Evolutionary conservation across 1,140 invertebrate species (phyloP).

Genomic region (Caenorhabditis tropicalis): DNA sequence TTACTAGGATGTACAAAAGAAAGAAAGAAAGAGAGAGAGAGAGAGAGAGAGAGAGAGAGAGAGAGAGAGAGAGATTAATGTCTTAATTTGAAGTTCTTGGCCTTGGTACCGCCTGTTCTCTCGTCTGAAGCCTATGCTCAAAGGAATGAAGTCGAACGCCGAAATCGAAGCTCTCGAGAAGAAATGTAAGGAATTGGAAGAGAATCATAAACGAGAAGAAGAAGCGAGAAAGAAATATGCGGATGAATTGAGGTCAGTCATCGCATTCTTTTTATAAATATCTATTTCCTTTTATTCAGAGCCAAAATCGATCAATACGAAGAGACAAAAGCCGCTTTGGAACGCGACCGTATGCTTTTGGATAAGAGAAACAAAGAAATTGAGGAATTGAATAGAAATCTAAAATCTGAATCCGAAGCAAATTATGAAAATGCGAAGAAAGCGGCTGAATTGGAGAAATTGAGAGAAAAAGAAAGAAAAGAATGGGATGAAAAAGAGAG

Average conservation of each 20-base stretch:
- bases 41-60: too few species aligned
- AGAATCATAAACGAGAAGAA: slow-evolving; percentile 38
- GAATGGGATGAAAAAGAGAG: slow-evolving; percentile 57
- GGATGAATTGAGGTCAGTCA: slow-evolving; percentile 65
- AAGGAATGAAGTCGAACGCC: slow-evolving; percentile 95
- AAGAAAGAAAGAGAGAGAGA: too few species aligned
- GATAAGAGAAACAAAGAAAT: slow-evolving; percentile 60
- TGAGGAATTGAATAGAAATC: slow-evolving; percentile 62
- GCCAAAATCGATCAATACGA: slow-evolving; percentile 62
- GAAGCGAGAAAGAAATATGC: slow-evolving; percentile 44
- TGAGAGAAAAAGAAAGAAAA: slow-evolving; percentile 52
- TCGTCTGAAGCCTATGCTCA: slow-evolving; percentile 74
- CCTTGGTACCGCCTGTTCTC: slow-evolving; percentile 80
- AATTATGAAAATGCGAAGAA: slow-evolving; percentile 46
- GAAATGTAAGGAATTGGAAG: slow-evolving; percentile 83
- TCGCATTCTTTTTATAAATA: too few species aligned
- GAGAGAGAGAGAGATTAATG: neutral
- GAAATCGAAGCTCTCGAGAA: slow-evolving; percentile 96
- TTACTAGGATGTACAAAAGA: neutral
- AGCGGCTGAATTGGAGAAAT: slow-evolving; percentile 55
- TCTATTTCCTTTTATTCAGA: too few species aligned
- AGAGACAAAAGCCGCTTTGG: slow-evolving; percentile 57
- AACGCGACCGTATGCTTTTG: slow-evolving; percentile 52
- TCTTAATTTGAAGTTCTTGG: slow-evolving; percentile 80
- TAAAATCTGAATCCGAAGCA: slow-evolving; percentile 52